Conservation (phyloP, 2,888 invertebrate genomes). For the Lasioglossum calceatum region DNA sequence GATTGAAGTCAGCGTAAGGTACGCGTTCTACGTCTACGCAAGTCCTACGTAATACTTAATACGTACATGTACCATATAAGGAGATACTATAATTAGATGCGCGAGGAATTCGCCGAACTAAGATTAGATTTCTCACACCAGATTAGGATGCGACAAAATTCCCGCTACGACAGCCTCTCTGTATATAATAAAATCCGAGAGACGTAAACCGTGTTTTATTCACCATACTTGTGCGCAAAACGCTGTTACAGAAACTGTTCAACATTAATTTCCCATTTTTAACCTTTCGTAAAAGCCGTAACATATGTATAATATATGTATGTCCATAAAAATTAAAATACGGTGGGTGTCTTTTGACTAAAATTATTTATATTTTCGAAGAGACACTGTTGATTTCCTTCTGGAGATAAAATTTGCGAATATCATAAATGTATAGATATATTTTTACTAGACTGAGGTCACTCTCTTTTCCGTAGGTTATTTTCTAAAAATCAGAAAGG, state of each 20-base stretch:
- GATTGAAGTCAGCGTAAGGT: constrained; percentile 73
- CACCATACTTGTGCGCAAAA: neutral
- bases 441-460: neutral
- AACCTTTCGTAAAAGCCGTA: neutral
- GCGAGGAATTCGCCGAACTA: constrained; percentile 65
- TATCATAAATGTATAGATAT: too few species aligned
- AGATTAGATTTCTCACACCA: constrained; percentile 72
- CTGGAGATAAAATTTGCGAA: neutral
- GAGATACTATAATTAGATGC: constrained; percentile 75
- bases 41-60: constrained; percentile 50
- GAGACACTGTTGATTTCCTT: neutral
- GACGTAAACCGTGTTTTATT: constrained; percentile 30
- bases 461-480: neutral
- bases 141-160: constrained; percentile 51
- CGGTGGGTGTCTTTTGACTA: neutral
- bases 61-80: constrained; percentile 69
- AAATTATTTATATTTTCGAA: too few species aligned
- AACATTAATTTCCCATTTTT: neutral
- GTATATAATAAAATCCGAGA: neutral
- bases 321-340: too few species aligned
- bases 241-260: neutral
- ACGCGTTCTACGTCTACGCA: constrained; percentile 46
- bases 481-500: neutral
- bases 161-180: constrained; percentile 42
- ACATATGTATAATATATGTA: neutral